Evolutionary conservation across 2,113 vertebrate species (phyloP), one percentile per base, ranked within the genome.

Genomic region (Leuciscus idus): DNA sequence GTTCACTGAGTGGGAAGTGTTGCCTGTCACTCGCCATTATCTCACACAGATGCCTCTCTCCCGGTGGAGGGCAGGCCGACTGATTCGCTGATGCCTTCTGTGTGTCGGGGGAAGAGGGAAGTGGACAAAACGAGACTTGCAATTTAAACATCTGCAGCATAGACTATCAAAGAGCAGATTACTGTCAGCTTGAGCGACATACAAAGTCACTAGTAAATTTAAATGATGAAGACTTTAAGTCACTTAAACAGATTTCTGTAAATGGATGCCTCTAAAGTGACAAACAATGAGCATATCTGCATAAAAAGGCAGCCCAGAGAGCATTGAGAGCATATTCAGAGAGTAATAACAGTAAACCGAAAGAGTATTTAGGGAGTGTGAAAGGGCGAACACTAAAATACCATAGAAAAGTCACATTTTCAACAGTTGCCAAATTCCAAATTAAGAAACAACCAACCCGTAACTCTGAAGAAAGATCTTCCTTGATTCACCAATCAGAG

Each of bases 21-120:
- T 79, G 85, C 61, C 86, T 86, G 87, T 91, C 89, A 85, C 87
- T 87, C 36, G 81, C 50, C 55, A 87, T 90, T 85, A 91, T 87
- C 84, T 80, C 87, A 86, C 70, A 62, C 64, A 66, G 83, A 64
- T 43, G 73, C 78, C 57, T 70, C 36, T 84, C 33, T 66, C 73
- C 70, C 72, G 13, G 72, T 43, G 61, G 33, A 76, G 75, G 80
- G 11, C 50, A 85, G 55, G 72, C 79, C 8, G 43, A 50, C 57
- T 33, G 80, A 52, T 61, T 86, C 39, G 50, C 81, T 64, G 36
- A 81, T 79, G 88, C 55, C 74, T 85, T 55, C 30, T 50, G 46
- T 62, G 26, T 81, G 30, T 74, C 36, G 0, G 43, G 57, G 46
- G 33, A 46, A 57, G 55, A 80, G 82, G 43, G 21, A 46, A 23